These are phyloP conservation scores for Hipparchia semele DNA, from an alignment of 2,888 invertebrate species.

Conservation along the genomic window DNA sequence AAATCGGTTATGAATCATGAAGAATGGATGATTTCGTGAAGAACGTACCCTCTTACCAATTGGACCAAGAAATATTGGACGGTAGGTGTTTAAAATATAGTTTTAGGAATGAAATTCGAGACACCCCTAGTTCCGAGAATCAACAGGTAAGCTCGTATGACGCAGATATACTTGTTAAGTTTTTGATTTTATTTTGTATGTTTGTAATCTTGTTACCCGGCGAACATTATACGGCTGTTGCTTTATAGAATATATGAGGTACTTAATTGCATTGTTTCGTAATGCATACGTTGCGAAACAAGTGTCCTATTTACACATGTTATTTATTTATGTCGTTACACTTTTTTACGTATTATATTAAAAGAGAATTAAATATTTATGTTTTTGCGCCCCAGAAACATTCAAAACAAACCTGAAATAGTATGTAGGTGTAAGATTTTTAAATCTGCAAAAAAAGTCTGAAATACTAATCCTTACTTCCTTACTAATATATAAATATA, in stretches of 20 bases:
- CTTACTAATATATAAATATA: too few relatives aligned
- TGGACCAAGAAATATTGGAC: constrained; percentile 78
- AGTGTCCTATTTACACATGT: constrained; percentile 1
- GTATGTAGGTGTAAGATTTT: too few relatives aligned
- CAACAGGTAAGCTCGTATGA: constrained; percentile 53
- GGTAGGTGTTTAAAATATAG: constrained; percentile 56
- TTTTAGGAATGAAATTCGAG: constrained; percentile 45
- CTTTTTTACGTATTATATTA: not conserved
- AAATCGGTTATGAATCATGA: constrained; percentile 72
- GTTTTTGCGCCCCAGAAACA: not conserved
- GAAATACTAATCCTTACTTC: too few relatives aligned
- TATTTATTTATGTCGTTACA: constrained; percentile 1
- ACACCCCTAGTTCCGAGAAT: constrained; percentile 48
- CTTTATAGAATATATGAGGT: not conserved
- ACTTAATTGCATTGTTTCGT: constrained; percentile 4
- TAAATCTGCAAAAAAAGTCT: too few relatives aligned
- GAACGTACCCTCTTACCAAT: constrained; percentile 72
- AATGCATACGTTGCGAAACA: constrained; percentile 14
- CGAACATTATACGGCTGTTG: not conserved
- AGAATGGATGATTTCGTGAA: constrained; percentile 81
- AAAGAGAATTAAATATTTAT: not conserved
- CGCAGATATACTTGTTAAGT: constrained; percentile 52
- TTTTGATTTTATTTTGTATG: constrained; percentile 41
- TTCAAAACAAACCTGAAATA: too few relatives aligned
- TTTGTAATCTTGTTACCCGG: constrained; percentile 7